Conservation (phyloP, 1,140 invertebrate genomes). For the Anoplolepis gracilipes region DNA sequence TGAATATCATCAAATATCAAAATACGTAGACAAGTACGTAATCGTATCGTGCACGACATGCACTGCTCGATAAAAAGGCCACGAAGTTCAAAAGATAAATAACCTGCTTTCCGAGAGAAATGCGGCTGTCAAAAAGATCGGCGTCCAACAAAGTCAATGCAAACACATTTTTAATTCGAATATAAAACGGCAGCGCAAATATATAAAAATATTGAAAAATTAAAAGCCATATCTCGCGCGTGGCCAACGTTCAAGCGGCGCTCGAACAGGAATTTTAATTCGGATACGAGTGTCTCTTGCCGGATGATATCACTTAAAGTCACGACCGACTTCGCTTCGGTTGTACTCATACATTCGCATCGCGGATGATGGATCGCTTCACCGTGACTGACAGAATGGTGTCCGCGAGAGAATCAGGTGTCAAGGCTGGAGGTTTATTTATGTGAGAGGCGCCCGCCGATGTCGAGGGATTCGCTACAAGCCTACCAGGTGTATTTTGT, state of each 20-base stretch:
- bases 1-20: background rate
- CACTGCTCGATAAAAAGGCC: background rate
- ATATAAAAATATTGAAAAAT: background rate
- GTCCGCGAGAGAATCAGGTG: constrained; percentile 65
- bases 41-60: background rate
- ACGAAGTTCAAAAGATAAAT: constrained; percentile 2
- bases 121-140: background rate
- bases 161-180: background rate
- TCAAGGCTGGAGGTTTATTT: constrained; percentile 66
- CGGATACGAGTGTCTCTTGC: background rate
- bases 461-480: constrained; percentile 11
- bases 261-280: background rate
- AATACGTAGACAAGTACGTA: background rate
- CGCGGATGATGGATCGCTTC: constrained; percentile 59
- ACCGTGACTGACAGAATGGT: constrained; percentile 45
- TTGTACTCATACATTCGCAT: constrained; percentile 13
- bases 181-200: background rate
- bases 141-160: background rate
- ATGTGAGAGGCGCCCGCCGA: constrained; percentile 14
- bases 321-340: constrained; percentile 28
- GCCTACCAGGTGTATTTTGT: background rate
- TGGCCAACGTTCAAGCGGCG: background rate
- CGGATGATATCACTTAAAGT: constrained; percentile 6
- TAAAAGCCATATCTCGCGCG: background rate
- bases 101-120: background rate